Evolutionary conservation across 2,113 vertebrate species (phyloP), one percentile per base, ranked within the genome.

Genomic region (Rhinolophus sinicus): DNA sequence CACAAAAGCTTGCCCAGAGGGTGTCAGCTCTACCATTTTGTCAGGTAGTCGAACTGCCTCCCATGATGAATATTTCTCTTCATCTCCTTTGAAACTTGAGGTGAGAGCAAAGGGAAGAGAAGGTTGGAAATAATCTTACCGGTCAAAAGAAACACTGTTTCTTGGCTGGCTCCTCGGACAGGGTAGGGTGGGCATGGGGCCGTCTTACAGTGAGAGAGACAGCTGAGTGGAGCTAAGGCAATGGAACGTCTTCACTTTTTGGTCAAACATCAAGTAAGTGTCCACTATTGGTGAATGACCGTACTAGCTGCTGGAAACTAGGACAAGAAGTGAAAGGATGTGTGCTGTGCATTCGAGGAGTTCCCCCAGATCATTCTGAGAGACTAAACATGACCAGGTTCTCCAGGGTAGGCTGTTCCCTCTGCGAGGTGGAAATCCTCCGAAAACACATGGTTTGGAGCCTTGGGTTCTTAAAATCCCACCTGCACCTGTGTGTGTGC

Each of bases 11-110:
- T 11, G 18, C 35, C 13, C 24, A 62, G 81, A 65, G 54, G 82
- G 67, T 56, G 65, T 50, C 81, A 54, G 6, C 16, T 44, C 50
- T 73, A 9, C n/a, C 2, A 1, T 69, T 75, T 64, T 86, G 76
- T 92, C 67, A 52, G 24, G 50, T 54, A 5, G 7, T 60, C 14
- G 3, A 75, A 30, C 76, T 64, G n/a, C 65, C 76, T 89, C 93
- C 47, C 26, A 47, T 62, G 62, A 88, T n/a, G 54, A 56, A 44
- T 56, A 50, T 60, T 97, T 88, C 76, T 93, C 84, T 75, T 91
- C 33, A 4, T 44, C 30, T 60, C 77, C 86, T 97, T 94, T 94
- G 91, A 85, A 92, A 80, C 83, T 88, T 62, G 78, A 90, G 69
- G 58, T 54, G 72, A 69, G 73, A 52, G 58, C 30, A 35, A 44